Percentiles rank a stretch among this genome's conserved stretches.
These are phyloP conservation scores for Entelurus aequoreus DNA, from an alignment of 2,113 vertebrate genomes.

Conservation along the genomic window DNA sequence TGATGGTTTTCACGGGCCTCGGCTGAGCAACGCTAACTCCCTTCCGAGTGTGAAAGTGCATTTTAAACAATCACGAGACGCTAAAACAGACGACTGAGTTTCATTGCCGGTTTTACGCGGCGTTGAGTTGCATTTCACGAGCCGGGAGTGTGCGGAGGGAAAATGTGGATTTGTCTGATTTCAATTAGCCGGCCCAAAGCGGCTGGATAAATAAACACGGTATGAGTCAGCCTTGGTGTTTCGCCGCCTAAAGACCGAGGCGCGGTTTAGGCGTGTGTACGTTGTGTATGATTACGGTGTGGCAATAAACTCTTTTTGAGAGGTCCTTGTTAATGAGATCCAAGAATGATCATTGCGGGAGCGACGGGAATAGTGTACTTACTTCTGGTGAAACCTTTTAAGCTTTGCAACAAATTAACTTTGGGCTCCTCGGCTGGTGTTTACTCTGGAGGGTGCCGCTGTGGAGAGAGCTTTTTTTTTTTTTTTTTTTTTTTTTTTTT, in stretches of 20 bases:
- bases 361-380: not conserved
- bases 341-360: slow-evolving; percentile 7
- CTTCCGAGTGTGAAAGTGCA: slow-evolving; percentile 7
- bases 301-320: not conserved
- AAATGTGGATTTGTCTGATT: slow-evolving; percentile 24
- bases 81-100: slow-evolving; percentile 21
- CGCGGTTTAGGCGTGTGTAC: slow-evolving; percentile 1
- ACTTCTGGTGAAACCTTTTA: not conserved
- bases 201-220: not conserved
- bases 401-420: slow-evolving; percentile 23
- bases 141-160: slow-evolving; percentile 33
- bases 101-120: slow-evolving; percentile 52
- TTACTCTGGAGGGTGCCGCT: slow-evolving; percentile 31
- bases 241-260: not conserved
- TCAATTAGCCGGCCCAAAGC: slow-evolving; percentile 23
- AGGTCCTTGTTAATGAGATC: not conserved
- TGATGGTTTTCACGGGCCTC: not conserved
- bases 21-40: not conserved
- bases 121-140: slow-evolving; percentile 45
- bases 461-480: slow-evolving; percentile 19
- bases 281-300: slow-evolving; percentile 45
- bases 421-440: slow-evolving; percentile 23
- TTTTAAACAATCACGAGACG: slow-evolving; percentile 3
- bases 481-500: slow-evolving; percentile 22
- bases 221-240: slow-evolving; percentile 2